Base-by-base conservation (phyloP, 2,113 vertebrate species). In the Tauraco erythrolophus region DNA sequence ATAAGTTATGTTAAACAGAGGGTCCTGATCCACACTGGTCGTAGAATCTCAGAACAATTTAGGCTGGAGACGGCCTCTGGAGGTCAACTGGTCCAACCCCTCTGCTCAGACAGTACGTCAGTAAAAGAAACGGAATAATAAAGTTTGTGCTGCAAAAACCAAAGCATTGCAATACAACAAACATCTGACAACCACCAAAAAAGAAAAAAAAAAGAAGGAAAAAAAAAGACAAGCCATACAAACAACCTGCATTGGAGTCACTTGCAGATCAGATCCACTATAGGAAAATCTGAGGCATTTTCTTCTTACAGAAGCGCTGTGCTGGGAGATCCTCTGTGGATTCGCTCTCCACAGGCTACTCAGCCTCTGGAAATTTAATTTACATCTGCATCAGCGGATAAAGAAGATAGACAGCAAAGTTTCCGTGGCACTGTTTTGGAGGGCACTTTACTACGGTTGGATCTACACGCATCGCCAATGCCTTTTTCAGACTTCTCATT, bases 401-500 rank as follows among this genome's bases (percentile, higher is more conserved):
- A 84, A 35, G 35, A 91, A 56, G 71, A 91, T 53, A 84, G 94
- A 93, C 21, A 35, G 57, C 57, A 35, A 70, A 84, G 74, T 64
- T 92, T 37, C 45, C 61, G 33, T 13, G 21, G 53, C 28, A 11
- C 7, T 71, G 56, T 19, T 93, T 84, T 57, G 69, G 80, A 95
- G 70, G 70, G 39, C 53, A 30, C 74, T 56, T 94, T 72, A 12
- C 84, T 56, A 6, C 8, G 48, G 77, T 64, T 82, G 75, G 48
- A 57, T 51, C 64, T 78, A 54, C 23, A 37, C 35, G 61, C 60
- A n/a, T 24, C 53, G 56, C 33, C 33, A 53, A 87, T 58, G 74
- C 72, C 87, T 87, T 89, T 81, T 46, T 89, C 77, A 91, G 72
- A 58, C 69, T 94, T 78, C 83, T 84, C 80, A 84, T 92, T 91